Percentiles rank a stretch among this genome's conserved stretches.
These are phyloP conservation scores for Zenarchopterus dispar DNA, from an alignment of 2,797 vertebrate species.

Conservation along the genomic window DNA sequence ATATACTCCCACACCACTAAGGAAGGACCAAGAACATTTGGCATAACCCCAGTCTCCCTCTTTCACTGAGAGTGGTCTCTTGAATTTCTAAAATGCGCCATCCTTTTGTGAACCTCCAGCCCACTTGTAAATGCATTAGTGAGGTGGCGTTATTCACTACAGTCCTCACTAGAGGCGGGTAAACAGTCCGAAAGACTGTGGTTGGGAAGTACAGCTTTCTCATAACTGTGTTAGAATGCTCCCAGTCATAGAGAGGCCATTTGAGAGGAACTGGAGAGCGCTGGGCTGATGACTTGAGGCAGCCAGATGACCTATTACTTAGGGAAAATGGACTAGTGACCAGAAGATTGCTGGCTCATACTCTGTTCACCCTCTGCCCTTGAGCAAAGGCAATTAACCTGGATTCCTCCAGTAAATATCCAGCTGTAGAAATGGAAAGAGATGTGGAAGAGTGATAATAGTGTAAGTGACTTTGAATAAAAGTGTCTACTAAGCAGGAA, in stretches of 20 bases:
- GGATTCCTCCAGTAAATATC: conserved; percentile 79
- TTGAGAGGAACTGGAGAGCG: conserved; percentile 60
- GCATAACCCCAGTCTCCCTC: conserved; percentile 37
- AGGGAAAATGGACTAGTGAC: conserved; percentile 78
- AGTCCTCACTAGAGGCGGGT: conserved; percentile 46
- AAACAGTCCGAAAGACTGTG: conserved; percentile 56
- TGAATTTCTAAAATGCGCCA: conserved; percentile 52
- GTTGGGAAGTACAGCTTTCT: conserved; percentile 49
- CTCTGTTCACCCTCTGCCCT: conserved; percentile 74
- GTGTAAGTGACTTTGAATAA: conserved; percentile 79
- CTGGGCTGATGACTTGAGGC: conserved; percentile 69
- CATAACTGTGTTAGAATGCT: conserved; percentile 54
- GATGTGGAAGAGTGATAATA: conserved; percentile 75
- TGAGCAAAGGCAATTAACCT: conserved; percentile 82
- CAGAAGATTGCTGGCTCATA: conserved; percentile 81
- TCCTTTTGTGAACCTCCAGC: conserved; percentile 64
- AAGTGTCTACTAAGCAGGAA: conserved; percentile 78
- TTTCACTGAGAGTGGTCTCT: conserved; percentile 45
- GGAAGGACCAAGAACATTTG: conserved; percentile 31
- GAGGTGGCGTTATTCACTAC: conserved; percentile 61
- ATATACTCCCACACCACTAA: conserved; percentile 25
- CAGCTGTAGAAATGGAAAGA: conserved; percentile 70
- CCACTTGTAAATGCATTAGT: conserved; percentile 72
- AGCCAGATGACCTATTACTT: conserved; percentile 77
- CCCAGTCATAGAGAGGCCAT: conserved; percentile 53